A percentile compares a stretch with the other conserved stretches of the same genome.
These are phyloP conservation scores for Stichopus chloronotus DNA, from an alignment of 35 echinoderm and acorn worm genomes.

Conservation along the genomic window DNA sequence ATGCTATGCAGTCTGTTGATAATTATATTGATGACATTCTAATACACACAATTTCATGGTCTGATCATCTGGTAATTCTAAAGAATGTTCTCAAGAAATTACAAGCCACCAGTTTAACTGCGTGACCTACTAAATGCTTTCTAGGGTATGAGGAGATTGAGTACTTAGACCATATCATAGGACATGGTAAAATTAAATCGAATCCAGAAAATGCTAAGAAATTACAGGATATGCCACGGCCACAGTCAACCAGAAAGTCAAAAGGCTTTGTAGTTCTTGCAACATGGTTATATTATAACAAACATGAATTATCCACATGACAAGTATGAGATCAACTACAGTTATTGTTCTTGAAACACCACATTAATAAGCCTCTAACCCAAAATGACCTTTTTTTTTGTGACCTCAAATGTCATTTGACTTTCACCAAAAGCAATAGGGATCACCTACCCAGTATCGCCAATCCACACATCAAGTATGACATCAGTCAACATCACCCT, in stretches of 20 bases:
- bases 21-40: conserved; percentile 69
- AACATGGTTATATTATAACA: too few species aligned
- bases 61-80: background rate
- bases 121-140: background rate
- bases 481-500: too few species aligned
- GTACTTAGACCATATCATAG: conserved; percentile 61
- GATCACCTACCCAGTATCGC: too few species aligned
- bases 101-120: background rate
- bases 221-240: conserved; percentile 21
- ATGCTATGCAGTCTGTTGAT: conserved; percentile 51
- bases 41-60: background rate
- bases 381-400: too few species aligned
- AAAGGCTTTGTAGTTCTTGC: too few species aligned
- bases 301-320: too few species aligned
- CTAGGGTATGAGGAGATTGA: conserved; percentile 51
- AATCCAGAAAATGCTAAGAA: conserved; percentile 47
- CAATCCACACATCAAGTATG: too few species aligned
- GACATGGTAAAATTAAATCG: conserved; percentile 39
- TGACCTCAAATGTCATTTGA: too few species aligned
- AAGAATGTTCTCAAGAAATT: background rate
- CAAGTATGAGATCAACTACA: too few species aligned
- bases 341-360: too few species aligned
- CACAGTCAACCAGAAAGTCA: background rate
- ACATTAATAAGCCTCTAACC: too few species aligned
- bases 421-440: too few species aligned